A percentile compares a stretch with the other conserved stretches of the same genome.
Evolutionary conservation across 1,140 invertebrate genomes (phyloP).

Genomic region (Lasioglossum baleicum): DNA sequence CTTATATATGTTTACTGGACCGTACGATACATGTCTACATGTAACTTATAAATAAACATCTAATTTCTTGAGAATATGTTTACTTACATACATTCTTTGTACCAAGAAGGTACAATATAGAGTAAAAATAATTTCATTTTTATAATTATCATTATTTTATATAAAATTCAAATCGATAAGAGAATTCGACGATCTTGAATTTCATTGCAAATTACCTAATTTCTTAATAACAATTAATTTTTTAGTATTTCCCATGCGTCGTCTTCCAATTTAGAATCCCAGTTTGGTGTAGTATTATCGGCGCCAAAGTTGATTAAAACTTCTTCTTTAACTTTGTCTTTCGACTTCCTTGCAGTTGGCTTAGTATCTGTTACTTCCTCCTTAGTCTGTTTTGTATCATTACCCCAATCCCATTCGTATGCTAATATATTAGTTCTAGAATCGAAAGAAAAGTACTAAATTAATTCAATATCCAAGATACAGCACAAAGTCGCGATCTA

Average conservation of each 20-base stretch:
- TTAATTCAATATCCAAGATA: constrained; percentile 18
- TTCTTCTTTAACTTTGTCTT: constrained; percentile 73
- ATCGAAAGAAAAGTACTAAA: constrained; percentile 27
- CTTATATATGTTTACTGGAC: constrained; percentile 8
- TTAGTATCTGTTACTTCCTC: constrained; percentile 56
- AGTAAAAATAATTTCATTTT: constrained; percentile 43
- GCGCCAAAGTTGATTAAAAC: constrained; percentile 79
- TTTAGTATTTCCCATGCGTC: constrained; percentile 82
- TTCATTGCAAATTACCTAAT: constrained; percentile 35
- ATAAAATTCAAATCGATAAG: constrained; percentile 26
- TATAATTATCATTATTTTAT: constrained; percentile 38
- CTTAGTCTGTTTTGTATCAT: constrained; percentile 57
- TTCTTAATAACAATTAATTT: constrained; percentile 71
- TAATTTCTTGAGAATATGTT: constrained; percentile 2
- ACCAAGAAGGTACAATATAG: constrained; percentile 5
- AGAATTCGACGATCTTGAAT: constrained; percentile 16
- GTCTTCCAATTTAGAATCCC: constrained; percentile 78
- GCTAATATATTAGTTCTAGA: constrained; percentile 63
- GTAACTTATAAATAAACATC: background rate
- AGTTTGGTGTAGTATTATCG: constrained; percentile 73
- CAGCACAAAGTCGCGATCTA: background rate
- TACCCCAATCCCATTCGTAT: constrained; percentile 72
- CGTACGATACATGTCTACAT: background rate
- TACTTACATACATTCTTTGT: background rate
- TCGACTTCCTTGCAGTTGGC: constrained; percentile 64